Evolutionary conservation across 2,888 invertebrate species (phyloP).

Genomic region (Rotaria sp.): DNA sequence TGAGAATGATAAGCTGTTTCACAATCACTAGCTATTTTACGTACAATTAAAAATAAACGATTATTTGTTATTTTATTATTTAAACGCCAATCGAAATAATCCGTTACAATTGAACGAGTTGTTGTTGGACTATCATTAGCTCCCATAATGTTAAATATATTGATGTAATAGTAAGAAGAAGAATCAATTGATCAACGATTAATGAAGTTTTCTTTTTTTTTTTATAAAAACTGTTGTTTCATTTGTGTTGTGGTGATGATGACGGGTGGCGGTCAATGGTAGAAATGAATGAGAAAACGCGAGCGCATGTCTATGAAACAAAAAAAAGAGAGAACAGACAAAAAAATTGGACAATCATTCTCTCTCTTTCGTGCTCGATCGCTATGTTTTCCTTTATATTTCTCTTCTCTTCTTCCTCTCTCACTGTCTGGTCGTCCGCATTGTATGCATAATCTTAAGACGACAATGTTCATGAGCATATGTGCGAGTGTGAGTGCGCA

Average conservation of each 20-base stretch:
- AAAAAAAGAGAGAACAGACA: slow-evolving; percentile 23
- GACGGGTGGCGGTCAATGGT: slow-evolving; percentile 9
- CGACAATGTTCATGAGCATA: slow-evolving; percentile 3
- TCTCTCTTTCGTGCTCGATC: slow-evolving; percentile 7
- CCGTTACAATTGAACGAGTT: background rate
- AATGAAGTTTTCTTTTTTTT: background rate
- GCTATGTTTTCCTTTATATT: background rate
- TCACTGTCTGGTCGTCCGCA: background rate
- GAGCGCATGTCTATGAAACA: slow-evolving; percentile 17
- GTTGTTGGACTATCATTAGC: background rate
- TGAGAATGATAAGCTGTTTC: background rate
- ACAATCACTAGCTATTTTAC: background rate
- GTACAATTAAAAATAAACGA: background rate
- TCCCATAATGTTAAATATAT: background rate
- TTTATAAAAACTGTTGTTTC: background rate
- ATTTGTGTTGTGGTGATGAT: background rate
- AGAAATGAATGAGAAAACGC: slow-evolving; percentile 14
- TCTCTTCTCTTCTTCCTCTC: background rate
- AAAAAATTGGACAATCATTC: background rate
- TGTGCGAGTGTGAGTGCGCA: background rate
- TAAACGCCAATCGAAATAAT: slow-evolving; percentile 22
- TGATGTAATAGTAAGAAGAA: background rate
- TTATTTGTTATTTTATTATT: background rate
- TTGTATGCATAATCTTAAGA: slow-evolving; percentile 14
- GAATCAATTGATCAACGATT: background rate